These are phyloP conservation scores for Heliothis subflexa DNA, from an alignment of 1,140 invertebrate genomes.

Conservation along the genomic window DNA sequence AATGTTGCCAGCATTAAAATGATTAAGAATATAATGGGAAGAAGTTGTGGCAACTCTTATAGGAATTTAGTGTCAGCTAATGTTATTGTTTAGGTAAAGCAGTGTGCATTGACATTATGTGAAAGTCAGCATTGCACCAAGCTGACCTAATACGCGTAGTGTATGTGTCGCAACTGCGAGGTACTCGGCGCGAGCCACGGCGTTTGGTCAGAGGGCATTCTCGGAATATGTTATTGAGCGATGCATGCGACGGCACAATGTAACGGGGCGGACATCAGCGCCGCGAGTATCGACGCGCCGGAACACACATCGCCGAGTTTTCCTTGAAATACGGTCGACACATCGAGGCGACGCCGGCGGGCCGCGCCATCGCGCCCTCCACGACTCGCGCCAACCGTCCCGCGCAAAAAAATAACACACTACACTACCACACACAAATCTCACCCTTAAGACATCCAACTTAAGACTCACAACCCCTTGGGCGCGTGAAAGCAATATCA, in stretches of 20 bases:
- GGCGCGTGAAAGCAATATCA: slow-evolving; percentile 74
- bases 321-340: slow-evolving; percentile 79
- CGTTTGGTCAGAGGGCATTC: slow-evolving; percentile 52
- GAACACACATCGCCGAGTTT: slow-evolving; percentile 70
- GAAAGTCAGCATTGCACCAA: slow-evolving; percentile 71
- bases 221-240: slow-evolving; percentile 51
- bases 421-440: slow-evolving; percentile 63
- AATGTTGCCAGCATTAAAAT: slow-evolving; percentile 55
- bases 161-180: slow-evolving; percentile 57
- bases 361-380: slow-evolving; percentile 66
- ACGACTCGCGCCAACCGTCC: slow-evolving; percentile 79
- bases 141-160: slow-evolving; percentile 61
- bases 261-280: slow-evolving; percentile 59
- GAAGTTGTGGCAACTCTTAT: slow-evolving; percentile 65
- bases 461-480: slow-evolving; percentile 79
- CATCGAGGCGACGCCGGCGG: slow-evolving; percentile 66
- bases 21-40: slow-evolving; percentile 25
- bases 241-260: slow-evolving; percentile 51
- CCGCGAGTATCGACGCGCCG: slow-evolving; percentile 61
- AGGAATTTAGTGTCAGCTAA: slow-evolving; percentile 61
- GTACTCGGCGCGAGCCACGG: slow-evolving; percentile 35
- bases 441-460: slow-evolving; percentile 67
- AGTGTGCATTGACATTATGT: slow-evolving; percentile 55
- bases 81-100: slow-evolving; percentile 49
- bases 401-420: slow-evolving; percentile 83